Evolutionary conservation across 1,140 invertebrate genomes (phyloP).

Genomic region (Drosophila neocordata): DNA sequence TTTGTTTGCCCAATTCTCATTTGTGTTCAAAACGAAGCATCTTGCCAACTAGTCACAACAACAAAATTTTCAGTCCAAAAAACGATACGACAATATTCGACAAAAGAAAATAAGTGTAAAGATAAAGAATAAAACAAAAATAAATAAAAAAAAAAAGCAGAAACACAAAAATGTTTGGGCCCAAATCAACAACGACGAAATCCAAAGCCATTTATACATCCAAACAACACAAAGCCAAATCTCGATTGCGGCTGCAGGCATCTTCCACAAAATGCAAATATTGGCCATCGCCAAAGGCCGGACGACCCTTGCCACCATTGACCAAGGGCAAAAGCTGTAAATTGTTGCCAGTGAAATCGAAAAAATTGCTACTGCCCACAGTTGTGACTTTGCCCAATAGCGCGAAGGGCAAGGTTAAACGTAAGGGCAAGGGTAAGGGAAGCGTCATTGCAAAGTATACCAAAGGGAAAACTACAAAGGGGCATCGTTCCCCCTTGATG

Average conservation of each 20-base stretch:
- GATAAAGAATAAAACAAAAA: not conserved
- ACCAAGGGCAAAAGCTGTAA: constrained; percentile 16
- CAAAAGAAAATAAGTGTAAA: not conserved
- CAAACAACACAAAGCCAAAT: constrained; percentile 6
- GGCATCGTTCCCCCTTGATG: not conserved
- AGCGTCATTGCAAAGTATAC: not conserved
- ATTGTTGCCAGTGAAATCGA: constrained; percentile 3
- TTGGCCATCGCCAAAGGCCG: not conserved
- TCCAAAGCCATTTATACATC: not conserved
- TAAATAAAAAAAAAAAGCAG: not conserved
- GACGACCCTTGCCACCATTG: constrained; percentile 1
- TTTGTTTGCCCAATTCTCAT: not conserved
- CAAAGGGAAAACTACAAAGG: not conserved
- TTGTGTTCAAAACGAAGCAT: constrained; percentile 2
- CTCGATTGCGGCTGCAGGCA: constrained; percentile 4
- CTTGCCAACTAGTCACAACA: not conserved
- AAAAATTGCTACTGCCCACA: constrained; percentile 9
- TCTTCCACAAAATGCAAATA: constrained; percentile 7
- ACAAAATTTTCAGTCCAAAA: constrained; percentile 5
- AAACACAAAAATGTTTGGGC: not conserved
- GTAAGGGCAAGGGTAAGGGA: not conserved
- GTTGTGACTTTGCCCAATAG: not conserved
- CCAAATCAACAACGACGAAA: not conserved
- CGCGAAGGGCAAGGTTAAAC: not conserved
- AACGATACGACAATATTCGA: not conserved